Percentiles rank a stretch among this genome's conserved stretches.
Conservation (phyloP, 2,888 invertebrate genomes). For the Sinodicranocentrus sp. region DNA sequence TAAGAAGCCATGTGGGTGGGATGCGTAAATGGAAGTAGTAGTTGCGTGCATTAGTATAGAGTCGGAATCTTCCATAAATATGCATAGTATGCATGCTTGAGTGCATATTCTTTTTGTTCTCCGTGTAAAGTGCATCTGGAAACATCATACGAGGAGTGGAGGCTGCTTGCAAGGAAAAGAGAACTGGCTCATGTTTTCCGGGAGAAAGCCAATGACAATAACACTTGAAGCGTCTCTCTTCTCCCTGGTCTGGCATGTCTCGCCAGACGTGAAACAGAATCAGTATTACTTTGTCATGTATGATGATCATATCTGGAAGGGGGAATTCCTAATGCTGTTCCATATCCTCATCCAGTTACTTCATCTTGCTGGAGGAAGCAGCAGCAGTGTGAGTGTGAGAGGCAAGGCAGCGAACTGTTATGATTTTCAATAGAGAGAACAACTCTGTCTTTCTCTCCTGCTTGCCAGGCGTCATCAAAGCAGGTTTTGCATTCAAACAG, state of each 20-base stretch:
- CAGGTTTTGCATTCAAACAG: conserved; percentile 16
- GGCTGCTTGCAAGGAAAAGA: not conserved
- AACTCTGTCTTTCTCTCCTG: not conserved
- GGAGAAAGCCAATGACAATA: conserved; percentile 24
- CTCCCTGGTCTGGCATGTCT: not conserved
- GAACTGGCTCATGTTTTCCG: not conserved
- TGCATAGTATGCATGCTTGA: no score
- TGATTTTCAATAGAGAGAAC: conserved; percentile 21
- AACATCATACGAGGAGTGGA: not conserved
- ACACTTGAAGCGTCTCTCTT: conserved; percentile 12
- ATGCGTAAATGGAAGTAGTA: no score
- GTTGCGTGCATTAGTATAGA: no score
- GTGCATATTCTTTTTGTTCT: no score
- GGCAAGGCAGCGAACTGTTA: conserved; percentile 25
- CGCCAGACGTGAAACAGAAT: conserved; percentile 18
- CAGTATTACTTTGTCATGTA: not conserved
- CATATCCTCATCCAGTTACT: not conserved
- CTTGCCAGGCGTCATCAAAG: conserved; percentile 4
- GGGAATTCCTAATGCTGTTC: no score
- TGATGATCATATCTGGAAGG: no score
- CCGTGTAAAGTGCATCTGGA: not conserved
- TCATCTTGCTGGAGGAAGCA: not conserved
- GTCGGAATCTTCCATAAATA: no score
- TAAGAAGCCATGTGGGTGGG: no score
- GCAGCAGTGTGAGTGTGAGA: not conserved